Conservation (phyloP, 2,797 vertebrate genomes). For the Myotis myotis region DNA sequence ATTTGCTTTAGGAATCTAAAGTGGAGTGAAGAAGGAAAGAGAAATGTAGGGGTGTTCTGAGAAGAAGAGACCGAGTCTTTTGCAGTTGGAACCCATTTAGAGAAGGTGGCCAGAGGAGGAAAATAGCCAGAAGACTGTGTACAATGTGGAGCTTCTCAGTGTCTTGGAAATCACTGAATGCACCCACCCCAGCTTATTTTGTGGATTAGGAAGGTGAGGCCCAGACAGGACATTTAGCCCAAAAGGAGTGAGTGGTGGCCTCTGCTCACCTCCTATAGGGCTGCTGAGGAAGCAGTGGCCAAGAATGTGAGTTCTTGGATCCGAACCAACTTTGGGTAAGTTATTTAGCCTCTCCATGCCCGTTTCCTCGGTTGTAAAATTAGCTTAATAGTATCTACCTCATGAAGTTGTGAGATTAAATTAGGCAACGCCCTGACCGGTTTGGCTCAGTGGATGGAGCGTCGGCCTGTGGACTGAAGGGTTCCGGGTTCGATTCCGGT, state of each 20-base stretch:
- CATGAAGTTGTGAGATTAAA: no score
- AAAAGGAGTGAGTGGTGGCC: background rate
- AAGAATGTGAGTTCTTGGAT: background rate
- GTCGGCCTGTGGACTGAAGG: no score
- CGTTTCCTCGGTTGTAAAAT: constrained; percentile 27
- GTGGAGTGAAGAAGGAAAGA: background rate
- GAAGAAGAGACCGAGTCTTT: background rate
- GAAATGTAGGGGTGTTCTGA: background rate
- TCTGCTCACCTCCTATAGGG: background rate
- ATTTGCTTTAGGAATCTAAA: background rate
- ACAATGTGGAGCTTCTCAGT: background rate
- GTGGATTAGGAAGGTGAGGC: background rate
- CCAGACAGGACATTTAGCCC: background rate
- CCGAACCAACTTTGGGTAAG: constrained; percentile 1
- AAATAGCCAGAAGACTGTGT: background rate
- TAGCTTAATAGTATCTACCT: background rate
- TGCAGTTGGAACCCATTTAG: constrained; percentile 10
- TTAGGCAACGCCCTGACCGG: no score
- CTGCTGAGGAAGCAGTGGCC: background rate
- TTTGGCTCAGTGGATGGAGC: no score
- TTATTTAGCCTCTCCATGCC: background rate
- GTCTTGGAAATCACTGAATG: constrained; percentile 27
- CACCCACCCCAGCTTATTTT: background rate
- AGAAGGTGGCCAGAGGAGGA: background rate
- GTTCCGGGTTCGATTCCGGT: no score